Conservation (phyloP, 2,888 invertebrate genomes). For the Xylocampa areola region DNA sequence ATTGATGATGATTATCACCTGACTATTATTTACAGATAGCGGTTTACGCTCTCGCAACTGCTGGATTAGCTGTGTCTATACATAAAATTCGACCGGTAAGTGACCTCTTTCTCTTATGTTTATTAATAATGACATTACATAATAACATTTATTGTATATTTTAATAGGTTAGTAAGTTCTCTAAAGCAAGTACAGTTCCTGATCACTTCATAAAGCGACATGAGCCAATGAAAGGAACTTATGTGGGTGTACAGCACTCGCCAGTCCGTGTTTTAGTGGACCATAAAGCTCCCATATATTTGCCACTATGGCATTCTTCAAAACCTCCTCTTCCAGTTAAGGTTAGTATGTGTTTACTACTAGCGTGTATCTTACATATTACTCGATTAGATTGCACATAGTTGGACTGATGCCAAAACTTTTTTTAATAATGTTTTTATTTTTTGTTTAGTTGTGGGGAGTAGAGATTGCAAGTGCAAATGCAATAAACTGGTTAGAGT, state of each 20-base stretch:
- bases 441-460: conserved; percentile 83
- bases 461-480: conserved; percentile 85
- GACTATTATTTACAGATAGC: conserved; percentile 84
- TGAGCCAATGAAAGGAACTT: conserved; percentile 86
- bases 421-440: conserved; percentile 29
- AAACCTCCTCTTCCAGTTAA: conserved; percentile 88
- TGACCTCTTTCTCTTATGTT: conserved; percentile 54
- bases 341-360: too few species aligned
- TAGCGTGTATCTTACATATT: too few species aligned
- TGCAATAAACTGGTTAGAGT: conserved; percentile 90
- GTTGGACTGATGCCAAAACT: conserved; percentile 53
- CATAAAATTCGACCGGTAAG: conserved; percentile 91
- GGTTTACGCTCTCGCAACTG: conserved; percentile 89
- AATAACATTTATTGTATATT: conserved; percentile 66
- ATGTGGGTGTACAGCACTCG: conserved; percentile 87
- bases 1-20: conserved; percentile 50
- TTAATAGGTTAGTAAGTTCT: conserved; percentile 90
- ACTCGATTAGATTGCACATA: conserved; percentile 37
- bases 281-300: conserved; percentile 88
- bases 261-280: conserved; percentile 86
- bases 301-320: conserved; percentile 87
- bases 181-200: conserved; percentile 89
- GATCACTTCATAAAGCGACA: conserved; percentile 87
- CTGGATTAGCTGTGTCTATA: conserved; percentile 88
- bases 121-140: conserved; percentile 74